Evolutionary conservation across 1,140 invertebrate genomes (phyloP), one percentile per base, ranked within the genome.

Genomic region (Leptinotarsa defecta): DNA sequence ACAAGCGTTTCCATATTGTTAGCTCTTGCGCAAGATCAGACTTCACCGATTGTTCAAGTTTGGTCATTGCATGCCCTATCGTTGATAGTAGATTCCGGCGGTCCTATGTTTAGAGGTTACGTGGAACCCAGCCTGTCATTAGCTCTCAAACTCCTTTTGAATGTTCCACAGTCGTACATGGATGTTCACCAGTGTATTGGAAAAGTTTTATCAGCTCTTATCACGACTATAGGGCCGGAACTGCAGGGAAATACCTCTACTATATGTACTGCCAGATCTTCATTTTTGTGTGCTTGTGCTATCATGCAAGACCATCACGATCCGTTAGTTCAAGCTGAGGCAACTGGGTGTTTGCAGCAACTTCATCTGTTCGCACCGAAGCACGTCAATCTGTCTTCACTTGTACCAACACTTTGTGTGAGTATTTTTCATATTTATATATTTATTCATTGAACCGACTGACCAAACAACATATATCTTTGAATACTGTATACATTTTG

Each of bases 201-300:
- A 0, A 96, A 98, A 86, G 92, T 98, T 79, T 87, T 98, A 6
- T 94, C 95, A 6, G 96, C 97, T 19, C 87, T 98, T 15, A 98
- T 99, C 34, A 98, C 96, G n/a, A 97, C 96, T 17, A 94, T 99
- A 76, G 98, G 98, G 65, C 98, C 98, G 1, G 98, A 99, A 87
- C 87, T 99, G 61, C 96, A 98, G 91, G 94, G 94, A 91, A 94
- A 94, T 83, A 91, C 90, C 1, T 88, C 89, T 5, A 89, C 89
- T 1, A 91, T 94, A 73, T 89, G 90, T 81, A 91, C 91, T 68
- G 92, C 93, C 49, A 89, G 94, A 65, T 92, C 92, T 1, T 94
- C 93, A 11, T 95, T 95, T 85, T 86, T 95, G 13, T 95, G 93
- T 83, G 93, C 93, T 27, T 99, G 97, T 87, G 94, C 94, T 1